Evolutionary conservation across 2,797 vertebrate genomes (phyloP).

Genomic region (Delichon dasypus): DNA sequence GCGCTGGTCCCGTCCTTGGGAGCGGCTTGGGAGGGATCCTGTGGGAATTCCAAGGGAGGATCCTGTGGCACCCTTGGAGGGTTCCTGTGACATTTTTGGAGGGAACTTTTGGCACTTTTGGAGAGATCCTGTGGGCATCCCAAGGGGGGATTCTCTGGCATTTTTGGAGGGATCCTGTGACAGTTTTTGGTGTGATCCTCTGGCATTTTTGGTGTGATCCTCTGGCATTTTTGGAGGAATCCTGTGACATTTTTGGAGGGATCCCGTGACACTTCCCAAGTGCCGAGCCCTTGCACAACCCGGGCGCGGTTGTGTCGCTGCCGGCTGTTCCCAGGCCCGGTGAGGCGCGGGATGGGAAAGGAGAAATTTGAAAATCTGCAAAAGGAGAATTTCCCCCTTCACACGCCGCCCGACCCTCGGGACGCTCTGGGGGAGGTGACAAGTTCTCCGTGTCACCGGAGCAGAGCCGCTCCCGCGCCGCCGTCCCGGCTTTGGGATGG

Average conservation of each 20-base stretch:
- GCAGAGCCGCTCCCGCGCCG: not conserved
- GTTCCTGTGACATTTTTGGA: no score
- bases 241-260: no score
- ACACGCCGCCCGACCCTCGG: not conserved
- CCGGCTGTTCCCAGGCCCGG: not conserved
- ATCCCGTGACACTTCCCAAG: not conserved
- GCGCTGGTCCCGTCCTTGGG: not conserved
- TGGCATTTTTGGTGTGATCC: no score
- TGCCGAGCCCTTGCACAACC: not conserved
- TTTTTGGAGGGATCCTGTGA: no score
- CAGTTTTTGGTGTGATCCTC: no score
- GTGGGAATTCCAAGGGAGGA: no score
- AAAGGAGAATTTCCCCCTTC: not conserved
- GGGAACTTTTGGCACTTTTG: no score
- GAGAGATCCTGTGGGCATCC: no score
- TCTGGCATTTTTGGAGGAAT: no score
- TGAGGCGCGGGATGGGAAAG: not conserved
- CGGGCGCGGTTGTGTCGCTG: not conserved
- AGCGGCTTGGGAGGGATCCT: not conserved
- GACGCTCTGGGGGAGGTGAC: not conserved
- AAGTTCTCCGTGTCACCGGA: rapidly evolving
- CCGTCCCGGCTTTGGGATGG: not conserved
- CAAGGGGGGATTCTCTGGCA: no score
- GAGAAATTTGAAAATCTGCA: no score
- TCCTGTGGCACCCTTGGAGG: no score